phyloP scores from a whole-genome alignment of 2,888 invertebrate genomes.

The Drosophila kuntzei region DNA sequence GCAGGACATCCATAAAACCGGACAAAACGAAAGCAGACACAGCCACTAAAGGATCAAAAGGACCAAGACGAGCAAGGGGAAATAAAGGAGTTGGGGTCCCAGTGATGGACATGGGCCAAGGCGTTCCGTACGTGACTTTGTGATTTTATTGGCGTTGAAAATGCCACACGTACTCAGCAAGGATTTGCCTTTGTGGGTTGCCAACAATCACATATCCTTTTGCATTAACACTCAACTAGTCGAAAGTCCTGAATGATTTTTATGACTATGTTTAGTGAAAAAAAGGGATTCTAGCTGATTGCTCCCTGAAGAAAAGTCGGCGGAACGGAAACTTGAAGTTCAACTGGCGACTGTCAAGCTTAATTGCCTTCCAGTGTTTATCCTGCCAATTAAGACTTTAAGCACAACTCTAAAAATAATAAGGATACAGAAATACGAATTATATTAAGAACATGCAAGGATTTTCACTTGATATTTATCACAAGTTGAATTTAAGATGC shows the following conservation, averaged over 20 bases:
- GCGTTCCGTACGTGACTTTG: conserved; percentile 79
- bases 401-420: conserved; percentile 36
- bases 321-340: conserved; percentile 7
- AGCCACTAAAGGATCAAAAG: conserved; percentile 26
- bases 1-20: conserved; percentile 62
- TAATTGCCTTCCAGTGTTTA: conserved; percentile 37
- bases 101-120: conserved; percentile 73
- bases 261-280: conserved; percentile 77
- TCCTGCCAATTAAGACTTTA: conserved; percentile 42
- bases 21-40: conserved; percentile 46
- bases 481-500: neutral
- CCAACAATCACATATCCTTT: conserved; percentile 43
- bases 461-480: neutral
- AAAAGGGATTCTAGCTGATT: conserved; percentile 76
- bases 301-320: conserved; percentile 61
- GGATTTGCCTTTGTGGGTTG: conserved; percentile 60
- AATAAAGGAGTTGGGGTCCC: conserved; percentile 17
- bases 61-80: conserved; percentile 15
- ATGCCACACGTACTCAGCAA: conserved; percentile 73
- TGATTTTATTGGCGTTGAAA: conserved; percentile 83
- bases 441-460: neutral
- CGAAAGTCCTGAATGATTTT: conserved; percentile 68
- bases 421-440: conserved; percentile 7
- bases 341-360: conserved; percentile 49
- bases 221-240: conserved; percentile 79